Conservation (phyloP, 2,113 vertebrate genomes). For the Peromyscus californicus region DNA sequence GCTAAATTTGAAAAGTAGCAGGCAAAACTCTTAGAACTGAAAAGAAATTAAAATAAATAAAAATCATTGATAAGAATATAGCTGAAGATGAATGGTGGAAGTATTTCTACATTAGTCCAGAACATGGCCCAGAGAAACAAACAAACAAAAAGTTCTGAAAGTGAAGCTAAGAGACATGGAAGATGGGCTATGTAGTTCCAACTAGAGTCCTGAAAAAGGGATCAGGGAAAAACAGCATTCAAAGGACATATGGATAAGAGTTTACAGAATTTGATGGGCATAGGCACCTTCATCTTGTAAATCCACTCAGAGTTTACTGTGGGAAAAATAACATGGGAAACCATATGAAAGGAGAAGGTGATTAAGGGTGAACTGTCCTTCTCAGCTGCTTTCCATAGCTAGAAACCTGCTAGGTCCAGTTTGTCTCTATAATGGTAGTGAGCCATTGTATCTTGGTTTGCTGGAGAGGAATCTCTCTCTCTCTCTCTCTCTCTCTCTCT, state of each 20-base stretch:
- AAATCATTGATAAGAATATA: not conserved
- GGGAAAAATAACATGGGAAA: not conserved
- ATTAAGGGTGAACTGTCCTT: not conserved
- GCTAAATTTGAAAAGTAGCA: not conserved
- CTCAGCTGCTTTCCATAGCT: not conserved
- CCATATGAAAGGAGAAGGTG: not conserved
- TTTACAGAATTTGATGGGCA: not conserved
- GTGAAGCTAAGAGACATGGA: not conserved
- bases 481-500: no score
- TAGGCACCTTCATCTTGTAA: not conserved
- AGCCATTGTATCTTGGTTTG: not conserved
- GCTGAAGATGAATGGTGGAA: not conserved
- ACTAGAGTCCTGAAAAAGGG: not conserved
- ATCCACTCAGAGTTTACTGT: not conserved
- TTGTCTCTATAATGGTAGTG: not conserved
- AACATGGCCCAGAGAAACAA: not conserved
- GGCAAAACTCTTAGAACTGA: not conserved
- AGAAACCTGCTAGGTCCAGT: not conserved
- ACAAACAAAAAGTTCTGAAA: not conserved
- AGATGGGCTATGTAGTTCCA: not conserved
- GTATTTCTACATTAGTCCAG: not conserved
- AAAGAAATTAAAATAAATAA: not conserved
- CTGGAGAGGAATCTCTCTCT: no score
- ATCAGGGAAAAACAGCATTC: not conserved
- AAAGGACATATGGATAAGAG: not conserved